A percentile compares a stretch with the other conserved stretches of the same genome.
Evolutionary conservation across 2,888 invertebrate genomes (phyloP).

Genomic region (Noctua janthina): DNA sequence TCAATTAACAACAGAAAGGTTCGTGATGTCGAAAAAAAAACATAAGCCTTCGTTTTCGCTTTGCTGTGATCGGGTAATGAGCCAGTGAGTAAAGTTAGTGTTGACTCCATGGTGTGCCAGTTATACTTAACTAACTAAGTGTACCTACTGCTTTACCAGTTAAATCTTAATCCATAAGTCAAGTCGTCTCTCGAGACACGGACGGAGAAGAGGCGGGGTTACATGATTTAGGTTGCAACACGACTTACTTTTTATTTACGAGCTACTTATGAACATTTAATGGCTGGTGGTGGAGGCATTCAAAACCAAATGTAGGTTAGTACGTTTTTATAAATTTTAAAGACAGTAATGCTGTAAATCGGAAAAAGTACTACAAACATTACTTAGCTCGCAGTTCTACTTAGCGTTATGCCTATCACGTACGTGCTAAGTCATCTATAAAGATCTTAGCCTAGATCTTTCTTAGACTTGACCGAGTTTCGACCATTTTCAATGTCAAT

Average conservation of each 20-base stretch:
- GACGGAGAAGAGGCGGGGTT: conserved; percentile 47
- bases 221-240: conserved; percentile 41
- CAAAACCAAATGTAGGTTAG: conserved; percentile 5
- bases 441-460: not conserved
- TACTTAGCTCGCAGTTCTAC: not conserved
- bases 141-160: conserved; percentile 27
- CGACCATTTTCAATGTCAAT: not conserved
- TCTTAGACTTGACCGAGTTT: not conserved
- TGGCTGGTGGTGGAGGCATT: conserved; percentile 2
- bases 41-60: not conserved
- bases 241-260: conserved; percentile 51
- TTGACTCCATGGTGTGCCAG: not conserved
- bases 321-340: not conserved
- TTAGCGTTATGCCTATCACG: not conserved
- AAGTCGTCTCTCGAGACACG: conserved; percentile 47
- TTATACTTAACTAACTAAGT: conserved; percentile 9
- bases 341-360: not conserved
- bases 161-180: conserved; percentile 51
- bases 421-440: not conserved
- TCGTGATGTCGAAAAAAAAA: not conserved
- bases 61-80: not conserved
- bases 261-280: conserved; percentile 38
- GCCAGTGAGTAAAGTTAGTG: not conserved
- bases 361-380: not conserved
- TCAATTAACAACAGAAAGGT: not conserved